Evolutionary conservation across 2,797 vertebrate genomes (phyloP), one percentile per base, ranked within the genome.

Genomic region (Propithecus perrieri): DNA sequence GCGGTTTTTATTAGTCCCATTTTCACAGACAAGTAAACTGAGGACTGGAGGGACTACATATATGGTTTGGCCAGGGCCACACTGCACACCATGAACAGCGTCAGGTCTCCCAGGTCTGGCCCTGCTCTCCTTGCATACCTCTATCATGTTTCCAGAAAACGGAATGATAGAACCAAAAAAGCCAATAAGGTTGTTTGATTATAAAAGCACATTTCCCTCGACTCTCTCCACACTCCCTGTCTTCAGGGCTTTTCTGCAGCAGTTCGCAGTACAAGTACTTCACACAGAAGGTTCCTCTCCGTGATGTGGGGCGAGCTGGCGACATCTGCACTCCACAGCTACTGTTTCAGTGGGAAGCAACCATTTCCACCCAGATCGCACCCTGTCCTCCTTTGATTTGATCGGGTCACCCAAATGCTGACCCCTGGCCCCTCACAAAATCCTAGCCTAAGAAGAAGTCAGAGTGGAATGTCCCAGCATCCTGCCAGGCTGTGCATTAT

Each of bases 91-190:
- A 67, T 20, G 33, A 50, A 63, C 22, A 75, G 43, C 53, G 11
- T 33, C 5, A 14, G 57, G 33, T 72, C 57, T 90, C 43, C 88
- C 30, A n/a, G 7, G 28, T 84, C 59, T 50, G 59, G 69, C 28
- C 72, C 18, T 41, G 48, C 22, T 24, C 41, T 72, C 76, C n/a
- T 71, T 24, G n/a, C 17, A 78, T 61, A 65, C 35, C 63, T 92
- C 74, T n/a, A 12, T 79, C 18, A 26, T 33, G 3, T 69, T 75
- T 87, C 85, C 83, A 93, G 59, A 72, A 80, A 76, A 92, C 59
- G 43, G 15, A 61, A 71, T 24, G 28, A 41, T 28, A 63, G 85
- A 91, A 85, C 30, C 75, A 79, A 91, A 81, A 92, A 85, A 43
- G 71, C 41, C 48, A 69, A 35, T 41, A 41, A 78, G 53, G 50